Base-by-base conservation (phyloP, 2,888 invertebrate species). In the Apotomis capreana region DNA sequence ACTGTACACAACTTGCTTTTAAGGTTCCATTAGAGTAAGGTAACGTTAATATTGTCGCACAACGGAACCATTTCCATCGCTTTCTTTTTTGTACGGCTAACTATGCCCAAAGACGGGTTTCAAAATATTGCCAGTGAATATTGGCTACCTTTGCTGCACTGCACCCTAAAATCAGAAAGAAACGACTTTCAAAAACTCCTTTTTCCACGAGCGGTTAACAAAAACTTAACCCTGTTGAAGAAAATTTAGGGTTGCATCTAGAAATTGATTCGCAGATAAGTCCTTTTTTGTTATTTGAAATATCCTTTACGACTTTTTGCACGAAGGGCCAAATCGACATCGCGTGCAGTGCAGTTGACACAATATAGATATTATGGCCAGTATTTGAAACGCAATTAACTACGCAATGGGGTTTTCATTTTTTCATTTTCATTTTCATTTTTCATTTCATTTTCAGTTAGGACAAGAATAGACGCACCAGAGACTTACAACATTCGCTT, bases 231-330 rank as follows among this genome's bases (percentile, higher is more conserved):
- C 2, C 12, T 62, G 12, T 36, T 6, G 12, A 3, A 5, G 3
- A 62, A 10, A 36, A n/a, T 6, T 15, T 62, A 51, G 51, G 26
- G 51, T 62, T 12, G 15, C 5, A 49, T 51, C n/a, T 36, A 8
- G 36, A 3, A 36, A 49, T n/a, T 9, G 12, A 3, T 5, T 3
- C n/a, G 8, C 9, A 36, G 0, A 62, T 36, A 12, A 62, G 46
- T 49, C 36, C 12, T 49, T 51, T 62, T 44, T 4, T 6, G 36
- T 51, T 3, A 10, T 62, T 36, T 26, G 26, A 62, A 62, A n/a
- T 36, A 63, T 37, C 46, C 65, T 70, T 65, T 65, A 70, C 52
- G 70, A 36, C 36, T 65, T 59, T 52, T 65, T 55, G 60, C 70
- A 65, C 70, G 65, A 65, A 65, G 4, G 68, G 60, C 46, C 6